Conservation (phyloP, 92 coral and sea anemone species). For the Hydrozoanthus gracilis region DNA sequence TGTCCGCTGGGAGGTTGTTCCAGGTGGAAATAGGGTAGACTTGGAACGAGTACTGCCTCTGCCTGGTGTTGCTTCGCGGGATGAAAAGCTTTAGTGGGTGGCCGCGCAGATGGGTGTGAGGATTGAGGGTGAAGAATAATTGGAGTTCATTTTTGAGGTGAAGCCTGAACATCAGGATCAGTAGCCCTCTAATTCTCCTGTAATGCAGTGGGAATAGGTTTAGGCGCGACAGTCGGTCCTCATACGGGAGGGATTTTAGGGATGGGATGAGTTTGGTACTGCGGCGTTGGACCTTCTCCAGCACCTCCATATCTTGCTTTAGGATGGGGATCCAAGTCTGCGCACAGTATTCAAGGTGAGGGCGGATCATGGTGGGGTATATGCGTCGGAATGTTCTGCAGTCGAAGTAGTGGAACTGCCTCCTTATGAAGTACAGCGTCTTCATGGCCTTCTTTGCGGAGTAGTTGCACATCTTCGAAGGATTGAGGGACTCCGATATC, state of each 20-base stretch:
- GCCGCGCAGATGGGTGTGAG: not conserved
- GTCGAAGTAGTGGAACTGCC: not conserved
- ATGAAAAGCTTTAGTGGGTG: not conserved
- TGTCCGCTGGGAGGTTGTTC: too few species aligned
- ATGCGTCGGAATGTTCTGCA: not conserved
- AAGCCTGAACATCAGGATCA: not conserved
- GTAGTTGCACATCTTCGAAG: slow-evolving; percentile 2
- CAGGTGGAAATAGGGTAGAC: too few species aligned
- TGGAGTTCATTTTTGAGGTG: not conserved
- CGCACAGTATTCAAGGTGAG: not conserved
- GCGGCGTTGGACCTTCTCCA: not conserved
- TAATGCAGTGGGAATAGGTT: not conserved
- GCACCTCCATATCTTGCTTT: not conserved
- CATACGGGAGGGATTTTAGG: too few species aligned
- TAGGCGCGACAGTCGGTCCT: too few species aligned
- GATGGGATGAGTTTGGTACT: not conserved
- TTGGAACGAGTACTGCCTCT: too few species aligned
- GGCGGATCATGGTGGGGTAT: not conserved
- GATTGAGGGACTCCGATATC: slow-evolving; percentile 5
- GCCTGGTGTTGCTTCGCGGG: not conserved
- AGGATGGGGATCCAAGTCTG: not conserved
- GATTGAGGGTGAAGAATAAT: not conserved
- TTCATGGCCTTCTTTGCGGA: not conserved
- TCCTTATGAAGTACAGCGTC: not conserved
- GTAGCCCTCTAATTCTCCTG: not conserved